Conservation (phyloP, 2,113 vertebrate species). For the Murina feae region DNA sequence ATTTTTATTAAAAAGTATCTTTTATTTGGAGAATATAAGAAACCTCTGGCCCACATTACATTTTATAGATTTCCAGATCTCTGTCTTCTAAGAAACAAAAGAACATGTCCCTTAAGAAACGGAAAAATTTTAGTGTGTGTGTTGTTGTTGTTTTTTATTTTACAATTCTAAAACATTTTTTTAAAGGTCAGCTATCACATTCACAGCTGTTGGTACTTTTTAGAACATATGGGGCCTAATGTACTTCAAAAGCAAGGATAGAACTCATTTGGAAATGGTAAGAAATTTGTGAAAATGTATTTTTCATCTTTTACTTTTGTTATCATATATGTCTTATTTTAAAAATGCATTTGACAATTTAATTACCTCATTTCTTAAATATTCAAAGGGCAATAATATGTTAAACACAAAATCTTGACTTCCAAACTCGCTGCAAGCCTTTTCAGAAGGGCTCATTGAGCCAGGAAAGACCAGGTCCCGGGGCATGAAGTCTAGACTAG, state of each 20-base stretch:
- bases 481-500: not conserved
- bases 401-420: not conserved
- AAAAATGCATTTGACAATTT: not conserved
- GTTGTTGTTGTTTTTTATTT: not conserved
- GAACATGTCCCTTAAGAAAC: not conserved
- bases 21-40: not conserved
- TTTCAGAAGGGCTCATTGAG: not conserved
- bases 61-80: not conserved
- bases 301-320: not conserved
- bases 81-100: not conserved
- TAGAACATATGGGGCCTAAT: not conserved
- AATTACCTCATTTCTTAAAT: not conserved
- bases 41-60: not conserved
- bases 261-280: not conserved
- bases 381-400: not conserved
- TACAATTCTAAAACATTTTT: not conserved
- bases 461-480: not conserved
- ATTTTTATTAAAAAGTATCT: conserved; percentile 29
- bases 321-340: not conserved
- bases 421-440: not conserved
- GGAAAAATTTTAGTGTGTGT: not conserved
- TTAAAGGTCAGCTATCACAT: not conserved
- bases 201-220: not conserved
- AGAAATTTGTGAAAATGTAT: not conserved
- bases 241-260: conserved; percentile 3